phyloP scores from a whole-genome alignment of 1,140 invertebrate species.

The Apis mellifera region Amel_HAv3.1 CM009943.2:9183501-9184000 shows the following conservation, averaged over 20 bases:
- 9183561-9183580: too few species aligned
- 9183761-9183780: constrained; percentile 18
- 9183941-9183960: constrained; percentile 35
- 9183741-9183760: constrained; percentile 1
- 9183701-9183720: not conserved
- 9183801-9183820: constrained; percentile 37
- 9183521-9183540: too few species aligned
- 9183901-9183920: constrained; percentile 37
- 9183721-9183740: not conserved
- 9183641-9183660: too few species aligned
- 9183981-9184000: constrained; percentile 27
- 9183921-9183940: constrained; percentile 8
- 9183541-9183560: too few species aligned
- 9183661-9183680: too few species aligned
- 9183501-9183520: too few species aligned
- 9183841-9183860: constrained; percentile 44
- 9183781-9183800: constrained; percentile 51
- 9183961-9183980: constrained; percentile 15
- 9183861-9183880: constrained; percentile 43
- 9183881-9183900: constrained; percentile 27
- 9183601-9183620: too few species aligned
- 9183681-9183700: too few species aligned
- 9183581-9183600: too few species aligned
- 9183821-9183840: constrained; percentile 40
- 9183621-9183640: too few species aligned